Base-by-base conservation (phyloP, 2,797 vertebrate species). In the Lithobates pipiens region DNA sequence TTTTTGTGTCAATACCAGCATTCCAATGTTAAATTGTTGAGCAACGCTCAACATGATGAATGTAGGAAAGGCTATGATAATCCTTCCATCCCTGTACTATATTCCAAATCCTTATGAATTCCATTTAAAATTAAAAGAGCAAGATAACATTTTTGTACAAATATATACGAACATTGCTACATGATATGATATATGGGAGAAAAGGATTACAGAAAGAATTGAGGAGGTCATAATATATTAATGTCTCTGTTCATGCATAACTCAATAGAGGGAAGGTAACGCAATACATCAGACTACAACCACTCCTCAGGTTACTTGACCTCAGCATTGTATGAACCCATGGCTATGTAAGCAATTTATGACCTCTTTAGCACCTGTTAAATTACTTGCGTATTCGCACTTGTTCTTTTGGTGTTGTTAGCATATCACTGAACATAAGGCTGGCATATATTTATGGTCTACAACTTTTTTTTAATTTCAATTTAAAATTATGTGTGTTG, bases 141-240 rank as follows among this genome's bases (percentile, higher is more conserved):
- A 61, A 7, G 18, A 61, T 61, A 21, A 23, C 3, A 61, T 4
- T 23, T 7, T 2, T 61, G 54, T n/a, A 23, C 21, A 61, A 57
- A 61, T 5, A 61, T 23, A 36, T 10, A 25, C 13, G 25, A 3
- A 29, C 25, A 67, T 25, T 65, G 61, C n/a, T n/a, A 11, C 65
- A 67, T 67, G 5, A 67, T 67, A 67, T 67, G 25, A 67, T 67
- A 67, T 18, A 54, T 67, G 10, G 25, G 54, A 2, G 21, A 21
- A 54, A 36, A 13, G n/a, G 23, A n/a, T 10, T 67, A 29, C 27
- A 67, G 29, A 11, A 67, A 67, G n/a, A 67, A 67, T 67, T 11
- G 65, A 67, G 21, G 1, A 29, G 65, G 3, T 99, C 88, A 99
- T 97, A 93, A 98, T 67, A 67, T 29, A 67, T 67, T 67, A 67